A percentile compares a stretch with the other conserved stretches of the same genome.
Evolutionary conservation across 2,113 vertebrate species (phyloP).

Genomic region (Eleginops maclovinus): DNA sequence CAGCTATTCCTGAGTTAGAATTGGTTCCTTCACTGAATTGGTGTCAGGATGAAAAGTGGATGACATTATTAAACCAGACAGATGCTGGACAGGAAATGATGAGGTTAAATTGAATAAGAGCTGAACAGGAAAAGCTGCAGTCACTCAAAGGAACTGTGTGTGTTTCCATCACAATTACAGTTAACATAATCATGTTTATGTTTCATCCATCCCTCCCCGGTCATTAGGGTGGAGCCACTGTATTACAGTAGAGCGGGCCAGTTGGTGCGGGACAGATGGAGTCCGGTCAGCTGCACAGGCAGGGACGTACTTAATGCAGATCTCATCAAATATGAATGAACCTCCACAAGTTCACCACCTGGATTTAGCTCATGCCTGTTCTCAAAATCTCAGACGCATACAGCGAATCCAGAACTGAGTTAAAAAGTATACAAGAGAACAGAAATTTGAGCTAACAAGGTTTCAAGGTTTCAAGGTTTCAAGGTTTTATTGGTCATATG

Average conservation of each 20-base stretch:
- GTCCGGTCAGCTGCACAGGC: slow-evolving; percentile 59
- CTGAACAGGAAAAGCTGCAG: slow-evolving; percentile 11
- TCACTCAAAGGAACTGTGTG: slow-evolving; percentile 21
- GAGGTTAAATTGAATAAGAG: slow-evolving; percentile 42
- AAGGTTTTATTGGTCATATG: too few species aligned
- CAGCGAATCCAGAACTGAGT: neutral
- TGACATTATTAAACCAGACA: slow-evolving; percentile 30
- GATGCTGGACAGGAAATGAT: slow-evolving; percentile 46
- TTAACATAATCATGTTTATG: slow-evolving; percentile 11
- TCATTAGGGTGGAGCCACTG: slow-evolving; percentile 17
- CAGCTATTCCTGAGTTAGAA: neutral
- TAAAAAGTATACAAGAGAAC: neutral
- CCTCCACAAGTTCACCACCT: slow-evolving; percentile 62
- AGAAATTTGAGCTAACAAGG: neutral
- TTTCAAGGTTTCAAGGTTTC: too few species aligned
- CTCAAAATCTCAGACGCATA: slow-evolving; percentile 1
- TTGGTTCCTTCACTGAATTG: neutral
- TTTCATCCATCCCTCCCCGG: neutral
- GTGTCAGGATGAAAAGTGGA: neutral
- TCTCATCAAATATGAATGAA: slow-evolving; percentile 79
- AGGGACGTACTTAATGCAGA: slow-evolving; percentile 33
- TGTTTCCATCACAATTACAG: slow-evolving; percentile 9
- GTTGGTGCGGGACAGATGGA: slow-evolving; percentile 49
- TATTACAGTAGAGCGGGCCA: slow-evolving; percentile 19
- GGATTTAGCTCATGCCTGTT: slow-evolving; percentile 35